Evolutionary conservation across 2,113 vertebrate genomes (phyloP), one percentile per base, ranked within the genome.

Genomic region (Pyrgilauda ruficollis): DNA sequence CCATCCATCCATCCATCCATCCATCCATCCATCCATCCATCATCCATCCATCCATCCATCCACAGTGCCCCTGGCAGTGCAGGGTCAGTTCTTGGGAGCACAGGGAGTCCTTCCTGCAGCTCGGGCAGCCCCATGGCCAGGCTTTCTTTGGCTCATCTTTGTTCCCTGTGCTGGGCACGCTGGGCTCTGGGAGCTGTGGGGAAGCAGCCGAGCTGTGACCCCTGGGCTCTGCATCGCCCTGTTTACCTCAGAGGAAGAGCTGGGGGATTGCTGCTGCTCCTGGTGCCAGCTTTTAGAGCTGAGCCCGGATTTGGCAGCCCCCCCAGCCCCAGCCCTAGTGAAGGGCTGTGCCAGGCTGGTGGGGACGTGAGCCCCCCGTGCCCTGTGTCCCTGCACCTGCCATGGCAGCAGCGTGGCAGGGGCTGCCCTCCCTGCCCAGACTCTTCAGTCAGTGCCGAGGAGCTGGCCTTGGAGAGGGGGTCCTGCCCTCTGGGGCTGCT

Each of bases 1-100:
- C 30, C 15, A 1, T 39, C 39, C 39, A 39, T 39, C 39, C 39
- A 39, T 39, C 35, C 39, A 39, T 39, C 39, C 39, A 39, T 39
- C 39, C 39, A 39, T 39, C 39, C 39, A 39, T 39, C 39, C 39
- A 39, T 39, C 39, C 39, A 39, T 39, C 39, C 39, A 39, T 39
- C 39, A 39, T 39, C 39, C 39, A 39, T 39, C 39, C 39, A 39
- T 39, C 39, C 39, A 39, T n/a, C n/a, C n/a, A n/a, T n/a, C n/a
- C 39, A 41, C 2, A 0, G 67, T 16, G 35, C 26, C 55, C 46
- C 0, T 2, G 20, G 67, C 1, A 0, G 30, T 3, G 56, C 39
- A 14, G 67, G 33, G 16, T 27, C 46, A 15, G 18, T 16, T 16
- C 7, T 41, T 1, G 23, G 44, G 62, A 30, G 47, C 15, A 2